Base-by-base conservation (phyloP, 2,797 vertebrate species). In the Emydoidea blandingii region DNA sequence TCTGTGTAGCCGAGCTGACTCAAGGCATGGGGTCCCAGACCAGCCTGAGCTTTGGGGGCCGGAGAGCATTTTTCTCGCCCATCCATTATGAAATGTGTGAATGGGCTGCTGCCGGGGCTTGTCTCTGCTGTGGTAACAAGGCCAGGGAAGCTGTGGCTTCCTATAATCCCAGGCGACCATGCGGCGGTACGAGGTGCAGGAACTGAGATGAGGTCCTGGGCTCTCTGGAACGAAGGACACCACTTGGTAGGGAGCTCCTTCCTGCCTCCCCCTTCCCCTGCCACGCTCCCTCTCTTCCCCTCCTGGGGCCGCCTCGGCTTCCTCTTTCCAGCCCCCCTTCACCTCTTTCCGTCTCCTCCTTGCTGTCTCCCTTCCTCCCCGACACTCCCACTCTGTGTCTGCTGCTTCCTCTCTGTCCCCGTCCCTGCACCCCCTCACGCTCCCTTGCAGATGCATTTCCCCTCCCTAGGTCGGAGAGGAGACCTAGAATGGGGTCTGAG, bases 51-150 rank as follows among this genome's bases (percentile, higher is more conserved):
- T 53, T 6, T 0, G 1, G 16, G 25, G 3, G 31, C 83, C 41
- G 78, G 29, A 1, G 25, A 3, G 62, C 0, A 0, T 68, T 88
- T 83, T 79, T 79, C 47, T 4, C 15, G 65, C 49, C 23, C 23
- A 3, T 79, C 74, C 53, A 53, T 74, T 56, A 78, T 83, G 83
- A 90, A 59, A 6, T 0, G 0, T 19, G n/a, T n/a, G 49, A 3
- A 84, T 90, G 88, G 81, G 79, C 88, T 89, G 85, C 78, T 94
- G 29, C 79, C 88, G 85, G 59, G 41, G 53, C 88, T 92, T 14
- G 31, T 81, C 59, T 83, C 80, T 10, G 29, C 78, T 85, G 52
- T n/a, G 74, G 15, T 65, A 85, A 68, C n/a, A 68, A 76, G 53
- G 86, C 50, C 50, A 29, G 29, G 68, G 65, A 49, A 82, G 62